A percentile compares a stretch with the other conserved stretches of the same genome.
phyloP scores from a whole-genome alignment of 2,113 vertebrate species.

The Cercocebus atys region DNA sequence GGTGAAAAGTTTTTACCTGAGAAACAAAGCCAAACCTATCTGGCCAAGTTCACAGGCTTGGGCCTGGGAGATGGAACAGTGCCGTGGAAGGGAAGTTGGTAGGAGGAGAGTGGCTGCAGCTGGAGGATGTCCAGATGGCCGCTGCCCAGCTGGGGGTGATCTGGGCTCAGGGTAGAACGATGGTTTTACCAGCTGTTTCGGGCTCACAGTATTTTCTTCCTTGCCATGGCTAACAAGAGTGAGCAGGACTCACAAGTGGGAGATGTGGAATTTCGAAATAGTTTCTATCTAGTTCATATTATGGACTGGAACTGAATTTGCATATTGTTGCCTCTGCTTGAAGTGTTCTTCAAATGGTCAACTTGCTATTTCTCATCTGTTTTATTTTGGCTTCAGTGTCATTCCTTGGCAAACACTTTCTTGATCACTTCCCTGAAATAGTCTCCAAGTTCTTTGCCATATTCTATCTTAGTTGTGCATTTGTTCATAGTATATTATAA shows the following conservation, averaged over 20 bases:
- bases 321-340: not conserved
- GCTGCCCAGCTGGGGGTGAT: slow-evolving; percentile 28
- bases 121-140: slow-evolving; percentile 35
- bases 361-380: not conserved
- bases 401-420: not conserved
- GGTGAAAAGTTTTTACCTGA: slow-evolving; percentile 79
- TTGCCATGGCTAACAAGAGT: not conserved
- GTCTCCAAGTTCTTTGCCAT: not conserved
- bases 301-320: not conserved
- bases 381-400: not conserved
- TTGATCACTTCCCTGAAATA: not conserved
- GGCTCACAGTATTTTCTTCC: not conserved
- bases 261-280: not conserved
- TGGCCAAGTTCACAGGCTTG: slow-evolving; percentile 33
- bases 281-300: not conserved
- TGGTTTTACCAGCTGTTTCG: slow-evolving; percentile 58
- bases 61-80: slow-evolving; percentile 52
- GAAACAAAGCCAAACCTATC: slow-evolving; percentile 73
- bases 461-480: not conserved
- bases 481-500: not conserved
- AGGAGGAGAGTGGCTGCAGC: slow-evolving; percentile 4
- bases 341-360: not conserved
- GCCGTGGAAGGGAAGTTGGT: slow-evolving; percentile 65
- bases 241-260: not conserved
- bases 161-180: not conserved